A percentile compares a stretch with the other conserved stretches of the same genome.
Conservation (phyloP, 2,888 invertebrate species). For the Acrocyrtus sp. region DNA sequence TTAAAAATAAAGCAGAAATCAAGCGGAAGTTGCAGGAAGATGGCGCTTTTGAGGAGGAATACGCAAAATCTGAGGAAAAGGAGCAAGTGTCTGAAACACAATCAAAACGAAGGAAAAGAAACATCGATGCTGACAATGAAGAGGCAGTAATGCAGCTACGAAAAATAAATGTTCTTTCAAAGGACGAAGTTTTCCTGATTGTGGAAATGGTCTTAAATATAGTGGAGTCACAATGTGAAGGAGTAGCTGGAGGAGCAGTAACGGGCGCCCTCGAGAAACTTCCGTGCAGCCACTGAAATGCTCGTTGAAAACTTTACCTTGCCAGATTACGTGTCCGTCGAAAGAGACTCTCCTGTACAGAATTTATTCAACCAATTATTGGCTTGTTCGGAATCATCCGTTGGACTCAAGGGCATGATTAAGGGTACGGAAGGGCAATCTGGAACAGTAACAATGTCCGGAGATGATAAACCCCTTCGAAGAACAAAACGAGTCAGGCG, state of each 20-base stretch:
- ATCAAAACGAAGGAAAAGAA: conserved; percentile 2
- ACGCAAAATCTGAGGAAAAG: conserved; percentile 17
- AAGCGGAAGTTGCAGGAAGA: neutral
- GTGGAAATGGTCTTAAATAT: conserved; percentile 25
- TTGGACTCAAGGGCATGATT: no score
- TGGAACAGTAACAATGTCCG: no score
- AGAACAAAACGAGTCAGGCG: conserved; percentile 3
- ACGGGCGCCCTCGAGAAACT: no score
- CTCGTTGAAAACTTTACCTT: no score
- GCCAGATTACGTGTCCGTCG: no score
- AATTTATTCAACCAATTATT: no score
- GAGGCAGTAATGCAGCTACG: neutral
- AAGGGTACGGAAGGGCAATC: no score
- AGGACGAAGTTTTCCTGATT: conserved; percentile 19
- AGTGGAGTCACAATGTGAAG: conserved; percentile 6
- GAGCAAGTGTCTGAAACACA: neutral
- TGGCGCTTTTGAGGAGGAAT: conserved; percentile 5
- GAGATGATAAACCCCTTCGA: neutral
- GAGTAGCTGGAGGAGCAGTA: no score
- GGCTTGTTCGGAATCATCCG: no score
- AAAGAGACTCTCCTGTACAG: no score
- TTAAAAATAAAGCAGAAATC: neutral
- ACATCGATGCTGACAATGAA: neutral
- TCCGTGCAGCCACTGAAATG: no score
- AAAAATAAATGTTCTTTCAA: neutral